Base-by-base conservation (phyloP, 2,797 vertebrate genomes). In the Allobates femoralis region DNA sequence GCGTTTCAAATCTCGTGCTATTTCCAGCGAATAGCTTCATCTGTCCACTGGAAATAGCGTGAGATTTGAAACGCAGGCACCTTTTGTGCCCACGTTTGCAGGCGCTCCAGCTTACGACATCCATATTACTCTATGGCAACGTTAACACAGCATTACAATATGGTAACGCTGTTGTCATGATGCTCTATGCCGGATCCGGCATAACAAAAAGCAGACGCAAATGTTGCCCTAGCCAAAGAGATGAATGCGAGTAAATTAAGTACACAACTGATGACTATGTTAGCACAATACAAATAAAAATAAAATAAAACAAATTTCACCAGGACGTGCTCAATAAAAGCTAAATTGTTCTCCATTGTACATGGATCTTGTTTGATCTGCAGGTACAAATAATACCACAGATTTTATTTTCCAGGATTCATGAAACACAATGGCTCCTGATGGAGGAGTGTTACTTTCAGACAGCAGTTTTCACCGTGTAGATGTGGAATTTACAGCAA, bases 391-490 rank as follows among this genome's bases (percentile, higher is more conserved):
- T 11, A 23, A 71, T 46, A 71, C 34, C 12, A 41, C 67, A 83
- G 34, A 84, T 16, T 21, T 41, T 85, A n/a, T 16, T 23, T 71
- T 79, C 76, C 73, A 84, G 56, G 82, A 64, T 77, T 32, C 53
- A n/a, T 23, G 56, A 64, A 80, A 81, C 67, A 73, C 66, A 26
- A 85, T 26, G 14, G 32, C 75, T 46, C 19, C 41, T 60, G 18
- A 80, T 37, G 51, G 34, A 73, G 64, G 14, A 41, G 51, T 15
- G 53, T 64, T 62, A 79, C 32, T 67, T 79, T 79, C 53, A 32
- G 46, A 37, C 66, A 37, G 66, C 32, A 37, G 3, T 77, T 67
- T 56, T 32, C 58, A 67, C 60, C 56, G 79, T 19, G 77, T 46
- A 73, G 23, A 81, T 67, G 73, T 81, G 41, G 15, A 62, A 58